Percentiles rank a stretch among this genome's conserved stretches.
phyloP scores from a whole-genome alignment of 2,888 invertebrate species.

The Minunthozetes semirufus region DNA sequence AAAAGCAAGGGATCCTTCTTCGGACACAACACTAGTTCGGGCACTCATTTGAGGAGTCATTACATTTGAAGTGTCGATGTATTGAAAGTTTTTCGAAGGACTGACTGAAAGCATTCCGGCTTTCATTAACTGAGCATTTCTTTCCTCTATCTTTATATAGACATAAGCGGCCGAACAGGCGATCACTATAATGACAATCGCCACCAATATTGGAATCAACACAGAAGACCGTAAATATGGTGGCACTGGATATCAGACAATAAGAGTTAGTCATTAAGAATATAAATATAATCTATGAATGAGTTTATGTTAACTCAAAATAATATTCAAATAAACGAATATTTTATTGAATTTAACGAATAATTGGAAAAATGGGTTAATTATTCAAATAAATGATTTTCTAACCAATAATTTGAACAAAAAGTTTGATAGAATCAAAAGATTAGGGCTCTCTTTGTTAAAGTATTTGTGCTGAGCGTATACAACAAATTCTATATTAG shows the following conservation, averaged over 20 bases:
- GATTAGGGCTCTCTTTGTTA: too few species aligned
- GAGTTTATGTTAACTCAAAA: too few species aligned
- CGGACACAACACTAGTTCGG: conserved; percentile 34
- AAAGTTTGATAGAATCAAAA: too few species aligned
- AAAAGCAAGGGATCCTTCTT: conserved; percentile 36
- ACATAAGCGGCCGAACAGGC: conserved; percentile 36
- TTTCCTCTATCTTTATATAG: conserved; percentile 37
- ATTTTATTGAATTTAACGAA: background rate
- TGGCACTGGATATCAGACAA: conserved; percentile 24
- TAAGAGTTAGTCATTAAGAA: background rate
- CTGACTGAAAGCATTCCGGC: conserved; percentile 33
- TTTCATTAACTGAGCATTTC: conserved; percentile 32
- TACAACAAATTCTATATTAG: too few species aligned
- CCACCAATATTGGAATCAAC: conserved; percentile 36
- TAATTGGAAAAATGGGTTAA: background rate
- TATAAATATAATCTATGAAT: background rate
- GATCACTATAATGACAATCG: conserved; percentile 38
- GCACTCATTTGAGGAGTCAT: background rate
- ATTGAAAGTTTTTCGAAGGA: conserved; percentile 37
- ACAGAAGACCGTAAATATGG: conserved; percentile 35
- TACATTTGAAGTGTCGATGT: conserved; percentile 14
- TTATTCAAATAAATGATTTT: too few species aligned
- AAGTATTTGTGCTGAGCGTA: too few species aligned
- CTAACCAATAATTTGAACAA: too few species aligned
- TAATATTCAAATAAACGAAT: background rate